These are phyloP conservation scores for Pediacus dermestoides DNA, from an alignment of 2,888 invertebrate species.

Conservation along the genomic window DNA sequence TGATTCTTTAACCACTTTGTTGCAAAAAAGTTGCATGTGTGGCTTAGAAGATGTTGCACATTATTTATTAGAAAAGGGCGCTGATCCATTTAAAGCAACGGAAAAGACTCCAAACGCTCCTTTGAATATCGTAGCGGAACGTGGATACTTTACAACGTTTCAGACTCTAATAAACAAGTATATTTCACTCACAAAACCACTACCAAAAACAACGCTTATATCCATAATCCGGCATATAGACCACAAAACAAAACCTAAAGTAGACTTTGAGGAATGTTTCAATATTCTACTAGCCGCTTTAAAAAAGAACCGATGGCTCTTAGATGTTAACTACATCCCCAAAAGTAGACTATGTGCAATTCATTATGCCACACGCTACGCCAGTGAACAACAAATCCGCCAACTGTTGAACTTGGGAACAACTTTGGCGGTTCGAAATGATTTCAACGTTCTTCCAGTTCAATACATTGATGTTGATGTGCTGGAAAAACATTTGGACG, in stretches of 20 bases:
- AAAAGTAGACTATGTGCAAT: slow-evolving; percentile 47
- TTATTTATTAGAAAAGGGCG: slow-evolving; percentile 52
- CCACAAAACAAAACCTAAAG: slow-evolving; percentile 62
- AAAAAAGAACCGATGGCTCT: slow-evolving; percentile 34
- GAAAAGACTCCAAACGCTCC: slow-evolving; percentile 54
- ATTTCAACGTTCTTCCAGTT: slow-evolving; percentile 65
- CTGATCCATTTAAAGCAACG: slow-evolving; percentile 54
- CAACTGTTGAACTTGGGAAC: slow-evolving; percentile 67
- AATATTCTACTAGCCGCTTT: too few relatives aligned
- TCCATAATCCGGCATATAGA: slow-evolving; percentile 36
- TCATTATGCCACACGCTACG: slow-evolving; percentile 72
- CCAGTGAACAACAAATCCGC: slow-evolving; percentile 60
- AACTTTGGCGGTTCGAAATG: slow-evolving; percentile 66
- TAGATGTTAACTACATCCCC: slow-evolving; percentile 48
- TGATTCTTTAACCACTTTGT: slow-evolving; percentile 44
- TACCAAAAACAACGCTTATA: slow-evolving; percentile 28
- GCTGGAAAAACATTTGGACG: slow-evolving; percentile 70
- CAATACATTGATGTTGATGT: slow-evolving; percentile 67
- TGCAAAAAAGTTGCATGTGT: slow-evolving; percentile 47
- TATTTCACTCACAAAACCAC: slow-evolving; percentile 19
- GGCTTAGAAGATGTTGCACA: slow-evolving; percentile 56
- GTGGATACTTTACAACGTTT: slow-evolving; percentile 57
- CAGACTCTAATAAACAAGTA: slow-evolving; percentile 54
- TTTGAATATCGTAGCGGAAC: slow-evolving; percentile 60
- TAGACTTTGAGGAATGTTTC: slow-evolving; percentile 42